Conservation (phyloP, 2,888 invertebrate genomes). For the Petrolisthes cinctipes region DNA sequence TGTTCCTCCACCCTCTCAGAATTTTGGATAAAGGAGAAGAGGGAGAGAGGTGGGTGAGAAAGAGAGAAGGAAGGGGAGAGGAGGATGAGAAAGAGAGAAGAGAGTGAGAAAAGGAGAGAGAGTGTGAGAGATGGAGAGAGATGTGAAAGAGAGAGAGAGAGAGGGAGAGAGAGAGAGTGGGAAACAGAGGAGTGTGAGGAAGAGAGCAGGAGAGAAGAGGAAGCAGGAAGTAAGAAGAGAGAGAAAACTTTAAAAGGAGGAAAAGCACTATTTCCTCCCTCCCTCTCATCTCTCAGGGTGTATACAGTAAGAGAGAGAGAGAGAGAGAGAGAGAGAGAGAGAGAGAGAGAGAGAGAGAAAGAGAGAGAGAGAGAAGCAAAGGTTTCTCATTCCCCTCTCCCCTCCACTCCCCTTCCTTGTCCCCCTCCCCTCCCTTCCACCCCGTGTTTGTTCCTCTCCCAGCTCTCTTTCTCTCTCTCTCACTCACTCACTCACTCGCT, state of each 20-base stretch:
- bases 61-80: background rate
- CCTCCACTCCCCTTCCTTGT: background rate
- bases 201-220: background rate
- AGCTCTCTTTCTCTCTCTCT: background rate
- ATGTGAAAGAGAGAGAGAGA: background rate
- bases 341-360: background rate
- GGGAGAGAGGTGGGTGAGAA: slow-evolving; percentile 2
- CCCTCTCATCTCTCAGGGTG: background rate
- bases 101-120: slow-evolving; percentile 9
- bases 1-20: no score
- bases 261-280: no score
- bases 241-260: background rate
- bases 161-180: background rate
- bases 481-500: background rate
- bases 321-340: background rate
- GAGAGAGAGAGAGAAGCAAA: background rate
- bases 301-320: background rate
- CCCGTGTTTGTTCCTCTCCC: background rate
- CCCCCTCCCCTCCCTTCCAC: background rate
- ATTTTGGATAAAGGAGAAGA: background rate
- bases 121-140: background rate
- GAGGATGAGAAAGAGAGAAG: no score
- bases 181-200: background rate
- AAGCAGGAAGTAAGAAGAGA: background rate
- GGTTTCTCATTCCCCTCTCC: background rate